Percentiles rank a stretch among this genome's conserved stretches.
phyloP scores from a whole-genome alignment of 2,113 vertebrate genomes.

The Excalfactoria chinensis region DNA sequence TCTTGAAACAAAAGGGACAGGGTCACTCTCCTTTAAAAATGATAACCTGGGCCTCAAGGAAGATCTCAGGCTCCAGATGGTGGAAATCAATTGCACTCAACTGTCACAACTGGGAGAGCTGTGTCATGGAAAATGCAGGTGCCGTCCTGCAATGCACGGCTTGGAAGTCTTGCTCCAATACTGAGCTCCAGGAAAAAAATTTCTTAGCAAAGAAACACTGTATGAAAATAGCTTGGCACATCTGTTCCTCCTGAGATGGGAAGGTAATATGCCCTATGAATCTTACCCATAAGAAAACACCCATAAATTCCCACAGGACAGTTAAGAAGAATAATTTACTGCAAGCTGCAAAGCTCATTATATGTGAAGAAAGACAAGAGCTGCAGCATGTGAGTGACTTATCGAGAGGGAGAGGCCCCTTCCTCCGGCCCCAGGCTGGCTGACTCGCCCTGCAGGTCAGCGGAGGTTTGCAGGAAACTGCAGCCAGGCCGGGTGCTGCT shows the following conservation, averaged over 20 bases:
- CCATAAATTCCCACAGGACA: background rate
- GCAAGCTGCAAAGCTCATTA: background rate
- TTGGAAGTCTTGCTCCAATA: background rate
- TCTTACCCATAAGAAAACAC: background rate
- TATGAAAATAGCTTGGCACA: background rate
- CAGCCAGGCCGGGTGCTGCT: background rate
- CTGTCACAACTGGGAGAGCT: background rate
- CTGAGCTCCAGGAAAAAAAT: background rate
- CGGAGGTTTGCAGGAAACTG: slow-evolving; percentile 54
- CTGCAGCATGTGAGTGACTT: background rate
- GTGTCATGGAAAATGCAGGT: slow-evolving; percentile 28
- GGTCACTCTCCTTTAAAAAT: background rate
- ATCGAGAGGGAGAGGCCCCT: background rate
- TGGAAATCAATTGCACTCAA: slow-evolving; percentile 11
- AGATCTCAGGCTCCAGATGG: slow-evolving; percentile 20
- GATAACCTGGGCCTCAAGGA: slow-evolving; percentile 23
- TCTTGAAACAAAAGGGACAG: slow-evolving; percentile 9
- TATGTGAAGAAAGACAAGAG: background rate
- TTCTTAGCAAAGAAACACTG: background rate
- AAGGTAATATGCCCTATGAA: background rate
- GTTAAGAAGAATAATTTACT: background rate
- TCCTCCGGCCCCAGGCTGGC: background rate
- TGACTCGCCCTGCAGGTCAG: slow-evolving; percentile 8
- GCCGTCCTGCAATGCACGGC: background rate
- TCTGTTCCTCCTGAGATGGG: background rate